Conservation (phyloP, 2,797 vertebrate species). For the Eulemur mongoz region DNA sequence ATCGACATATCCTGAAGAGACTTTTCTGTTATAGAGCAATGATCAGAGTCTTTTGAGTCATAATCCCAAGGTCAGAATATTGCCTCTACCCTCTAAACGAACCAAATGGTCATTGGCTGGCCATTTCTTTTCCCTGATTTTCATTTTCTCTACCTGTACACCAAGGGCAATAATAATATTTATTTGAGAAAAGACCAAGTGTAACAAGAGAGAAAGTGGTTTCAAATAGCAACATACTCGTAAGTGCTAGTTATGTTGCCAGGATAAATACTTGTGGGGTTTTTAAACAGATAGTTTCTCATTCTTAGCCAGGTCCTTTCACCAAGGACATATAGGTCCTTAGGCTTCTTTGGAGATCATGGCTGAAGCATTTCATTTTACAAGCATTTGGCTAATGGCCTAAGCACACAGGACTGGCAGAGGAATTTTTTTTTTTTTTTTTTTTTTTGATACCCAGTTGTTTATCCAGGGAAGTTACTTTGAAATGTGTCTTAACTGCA, state of each 20-base stretch:
- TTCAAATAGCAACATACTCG: not conserved
- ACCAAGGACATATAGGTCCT: not conserved
- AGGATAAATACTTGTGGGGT: not conserved
- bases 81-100: not conserved
- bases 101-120: not conserved
- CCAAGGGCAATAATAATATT: not conserved
- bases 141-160: not conserved
- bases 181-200: not conserved
- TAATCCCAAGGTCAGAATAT: not conserved
- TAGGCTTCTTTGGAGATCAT: not conserved
- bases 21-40: not conserved
- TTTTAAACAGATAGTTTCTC: not conserved
- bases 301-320: not conserved
- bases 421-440: not conserved
- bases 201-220: not conserved
- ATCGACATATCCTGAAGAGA: not conserved
- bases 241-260: not conserved
- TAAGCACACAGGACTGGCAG: not conserved
- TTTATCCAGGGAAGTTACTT: conserved; percentile 44
- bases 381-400: not conserved
- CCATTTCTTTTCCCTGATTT: not conserved
- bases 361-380: not conserved
- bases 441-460: not conserved
- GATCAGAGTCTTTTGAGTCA: not conserved
- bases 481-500: conserved; percentile 9